Conservation (phyloP, 92 coral and sea anemone species). For the Zoanthus sociatus region DNA sequence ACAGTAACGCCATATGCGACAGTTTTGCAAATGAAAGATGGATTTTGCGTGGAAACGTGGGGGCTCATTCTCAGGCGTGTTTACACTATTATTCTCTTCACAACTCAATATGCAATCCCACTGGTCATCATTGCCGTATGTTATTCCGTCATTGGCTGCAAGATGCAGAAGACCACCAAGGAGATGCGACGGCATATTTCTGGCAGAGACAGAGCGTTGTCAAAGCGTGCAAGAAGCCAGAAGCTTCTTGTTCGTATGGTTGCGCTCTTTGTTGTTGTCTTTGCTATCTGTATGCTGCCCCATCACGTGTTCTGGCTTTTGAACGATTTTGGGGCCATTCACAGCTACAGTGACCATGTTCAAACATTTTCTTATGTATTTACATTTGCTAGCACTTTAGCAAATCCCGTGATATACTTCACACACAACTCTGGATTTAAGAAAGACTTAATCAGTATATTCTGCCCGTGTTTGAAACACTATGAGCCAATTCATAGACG, state of each 20-base stretch:
- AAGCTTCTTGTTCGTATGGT: conserved; percentile 79
- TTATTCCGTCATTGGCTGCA: conserved; percentile 64
- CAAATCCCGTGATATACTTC: conserved; percentile 78
- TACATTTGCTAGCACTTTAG: conserved; percentile 79
- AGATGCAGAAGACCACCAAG: conserved; percentile 61
- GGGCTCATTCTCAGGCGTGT: conserved; percentile 38
- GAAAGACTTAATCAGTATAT: conserved; percentile 22
- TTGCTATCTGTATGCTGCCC: conserved; percentile 88
- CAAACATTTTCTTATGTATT: conserved; percentile 76
- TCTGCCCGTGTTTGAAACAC: conserved; percentile 7
- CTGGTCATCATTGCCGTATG: conserved; percentile 67
- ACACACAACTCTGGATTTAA: conserved; percentile 44
- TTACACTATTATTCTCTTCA: conserved; percentile 70
- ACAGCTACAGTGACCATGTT: conserved; percentile 28
- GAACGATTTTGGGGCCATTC: conserved; percentile 58
- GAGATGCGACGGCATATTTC: conserved; percentile 56
- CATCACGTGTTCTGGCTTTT: conserved; percentile 86
- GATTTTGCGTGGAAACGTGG: conserved; percentile 79
- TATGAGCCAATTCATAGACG: background rate
- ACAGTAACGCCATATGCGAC: conserved; percentile 69
- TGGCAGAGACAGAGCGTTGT: conserved; percentile 63
- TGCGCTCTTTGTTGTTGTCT: conserved; percentile 70
- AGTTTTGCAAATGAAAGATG: conserved; percentile 59
- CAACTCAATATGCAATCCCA: conserved; percentile 74
- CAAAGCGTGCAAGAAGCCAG: conserved; percentile 59